phyloP scores from a whole-genome alignment of 2,113 vertebrate genomes.

The Salvelinus alpinus region DNA sequence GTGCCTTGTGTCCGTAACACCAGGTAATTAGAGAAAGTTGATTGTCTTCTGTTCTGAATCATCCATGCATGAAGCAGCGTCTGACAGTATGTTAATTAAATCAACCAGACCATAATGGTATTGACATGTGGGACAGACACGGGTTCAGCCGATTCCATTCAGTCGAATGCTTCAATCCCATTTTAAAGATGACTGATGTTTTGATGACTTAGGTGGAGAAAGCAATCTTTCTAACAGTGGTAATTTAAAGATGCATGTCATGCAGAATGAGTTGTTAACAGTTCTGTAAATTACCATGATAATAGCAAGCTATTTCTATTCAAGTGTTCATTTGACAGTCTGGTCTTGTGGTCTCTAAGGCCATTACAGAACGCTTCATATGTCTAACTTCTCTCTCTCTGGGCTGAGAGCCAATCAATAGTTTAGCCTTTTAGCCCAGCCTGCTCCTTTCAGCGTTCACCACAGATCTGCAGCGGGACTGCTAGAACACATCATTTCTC shows the following conservation, averaged over 20 bases:
- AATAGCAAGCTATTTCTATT: neutral
- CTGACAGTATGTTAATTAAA: neutral
- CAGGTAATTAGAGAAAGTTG: conserved; percentile 7
- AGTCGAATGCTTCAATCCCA: neutral
- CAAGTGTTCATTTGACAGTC: neutral
- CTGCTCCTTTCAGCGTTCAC: too few species aligned
- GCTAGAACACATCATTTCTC: too few species aligned
- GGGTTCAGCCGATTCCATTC: neutral
- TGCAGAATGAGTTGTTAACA: conserved; percentile 6
- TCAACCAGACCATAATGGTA: neutral
- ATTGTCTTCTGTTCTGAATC: conserved; percentile 10
- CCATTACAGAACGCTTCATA: neutral
- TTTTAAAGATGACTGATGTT: neutral
- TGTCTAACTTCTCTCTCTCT: too few species aligned
- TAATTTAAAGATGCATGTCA: neutral
- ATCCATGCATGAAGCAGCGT: neutral
- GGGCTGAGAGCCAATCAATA: too few species aligned
- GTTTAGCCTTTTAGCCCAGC: too few species aligned
- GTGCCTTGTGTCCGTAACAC: conserved; percentile 9
- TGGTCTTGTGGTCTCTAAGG: neutral
- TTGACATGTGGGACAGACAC: neutral
- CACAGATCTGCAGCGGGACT: too few species aligned
- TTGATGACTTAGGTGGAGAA: neutral
- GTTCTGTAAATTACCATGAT: conserved; percentile 3
- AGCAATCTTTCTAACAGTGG: neutral